Base-by-base conservation (phyloP, 2,888 invertebrate species). In the Callinectes sapidus region DNA sequence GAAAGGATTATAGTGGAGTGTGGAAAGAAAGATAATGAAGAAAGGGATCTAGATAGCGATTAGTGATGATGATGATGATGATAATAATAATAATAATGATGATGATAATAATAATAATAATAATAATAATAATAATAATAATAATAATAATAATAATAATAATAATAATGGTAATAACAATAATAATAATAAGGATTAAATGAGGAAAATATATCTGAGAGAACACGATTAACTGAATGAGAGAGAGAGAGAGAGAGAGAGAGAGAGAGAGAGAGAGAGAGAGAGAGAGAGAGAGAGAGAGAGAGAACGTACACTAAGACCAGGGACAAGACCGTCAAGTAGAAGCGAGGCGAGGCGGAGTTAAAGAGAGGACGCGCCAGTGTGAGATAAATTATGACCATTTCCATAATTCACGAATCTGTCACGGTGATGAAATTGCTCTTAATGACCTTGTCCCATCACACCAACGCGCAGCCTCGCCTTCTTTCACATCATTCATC, bases 241-340 rank as follows among this genome's bases (percentile, higher is more conserved):
- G 42, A 48, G 8, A 48, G 8, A 48, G 6, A 48, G 48, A 48
- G 48, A 48, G 48, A 48, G 85, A 85, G 85, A 28, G 28, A n/a
- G 85, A 85, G 85, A 28, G 85, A 28, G 85, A 85, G 85, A 28
- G 85, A 28, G 85, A 85, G 85, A 28, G 85, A 28, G 85, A n/a
- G n/a, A 16, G 85, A n/a, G 85, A 85, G 39, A 48, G 48, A 48
- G 48, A 48, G 48, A 48, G 48, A 48, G 48, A 48, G 5, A 48
- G 10, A 5, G 48, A 48, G 48, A 48, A 5, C 48, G 39, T 5
- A 5, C 2, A 39, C 39, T n/a, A n/a, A n/a, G n/a, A n/a, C n/a
- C n/a, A n/a, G 10, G 8, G 48, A 48, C 61, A 61, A 61, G 61
- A 18, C n/a, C n/a, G n/a, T n/a, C 61, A 5, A 61, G 61, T 16